Evolutionary conservation across 2,113 vertebrate species (phyloP).

Genomic region (Cebus imitator): DNA sequence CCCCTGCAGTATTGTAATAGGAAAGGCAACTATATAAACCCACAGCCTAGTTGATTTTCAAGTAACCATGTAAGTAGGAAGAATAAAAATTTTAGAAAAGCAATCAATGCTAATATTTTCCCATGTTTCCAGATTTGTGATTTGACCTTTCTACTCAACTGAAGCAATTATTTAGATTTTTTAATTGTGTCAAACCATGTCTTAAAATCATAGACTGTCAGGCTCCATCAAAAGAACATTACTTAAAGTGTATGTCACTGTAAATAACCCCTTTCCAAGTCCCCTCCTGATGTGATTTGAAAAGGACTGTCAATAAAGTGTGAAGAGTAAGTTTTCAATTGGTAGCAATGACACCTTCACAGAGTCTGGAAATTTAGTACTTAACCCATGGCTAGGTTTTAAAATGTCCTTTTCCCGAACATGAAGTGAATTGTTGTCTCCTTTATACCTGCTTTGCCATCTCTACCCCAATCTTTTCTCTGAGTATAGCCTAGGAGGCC

Average conservation of each 20-base stretch:
- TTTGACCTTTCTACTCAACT: slow-evolving; percentile 42
- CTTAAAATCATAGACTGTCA: slow-evolving; percentile 29
- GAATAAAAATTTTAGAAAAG: background rate
- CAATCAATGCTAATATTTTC: background rate
- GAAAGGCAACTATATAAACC: background rate
- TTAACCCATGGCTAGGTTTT: background rate
- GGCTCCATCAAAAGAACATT: background rate
- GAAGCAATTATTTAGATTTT: background rate
- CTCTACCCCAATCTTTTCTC: fast-evolving
- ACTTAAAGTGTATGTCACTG: background rate
- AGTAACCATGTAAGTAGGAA: background rate
- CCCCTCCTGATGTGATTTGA: background rate
- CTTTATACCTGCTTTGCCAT: background rate
- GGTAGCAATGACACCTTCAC: background rate
- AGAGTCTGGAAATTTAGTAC: slow-evolving; percentile 1
- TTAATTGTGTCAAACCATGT: background rate
- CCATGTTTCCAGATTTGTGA: background rate
- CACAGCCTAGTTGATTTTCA: background rate
- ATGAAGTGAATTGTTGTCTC: background rate
- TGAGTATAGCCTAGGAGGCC: background rate
- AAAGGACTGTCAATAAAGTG: background rate
- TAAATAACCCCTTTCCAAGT: background rate
- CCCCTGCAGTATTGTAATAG: background rate
- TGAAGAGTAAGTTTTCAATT: background rate
- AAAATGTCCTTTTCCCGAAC: background rate